A percentile compares a stretch with the other conserved stretches of the same genome.
Conservation (phyloP, 2,113 vertebrate species). For the Cnemophilus loriae region DNA sequence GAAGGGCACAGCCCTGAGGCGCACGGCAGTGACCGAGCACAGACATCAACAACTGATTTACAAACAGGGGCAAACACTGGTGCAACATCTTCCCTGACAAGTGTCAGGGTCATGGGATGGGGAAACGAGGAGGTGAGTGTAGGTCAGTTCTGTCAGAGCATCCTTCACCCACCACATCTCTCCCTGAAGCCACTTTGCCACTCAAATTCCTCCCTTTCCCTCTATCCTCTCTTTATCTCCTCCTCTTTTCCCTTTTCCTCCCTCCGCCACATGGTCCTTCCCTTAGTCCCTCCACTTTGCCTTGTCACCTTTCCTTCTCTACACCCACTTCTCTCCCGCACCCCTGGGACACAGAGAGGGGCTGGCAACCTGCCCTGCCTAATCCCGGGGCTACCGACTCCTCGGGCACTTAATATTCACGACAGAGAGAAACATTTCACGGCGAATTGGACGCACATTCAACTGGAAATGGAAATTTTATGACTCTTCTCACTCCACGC, state of each 20-base stretch:
- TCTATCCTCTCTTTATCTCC: not conserved
- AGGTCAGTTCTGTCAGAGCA: not conserved
- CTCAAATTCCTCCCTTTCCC: not conserved
- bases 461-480: constrained; percentile 83
- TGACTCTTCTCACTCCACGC: constrained; percentile 76
- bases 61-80: not conserved
- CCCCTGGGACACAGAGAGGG: not conserved
- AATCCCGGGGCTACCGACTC: constrained; percentile 53
- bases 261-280: accelerated
- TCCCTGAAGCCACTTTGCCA: not conserved
- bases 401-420: constrained; percentile 76
- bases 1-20: not conserved
- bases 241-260: not conserved
- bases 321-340: not conserved
- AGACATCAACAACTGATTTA: not conserved
- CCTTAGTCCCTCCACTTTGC: not conserved
- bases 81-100: not conserved
- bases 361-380: constrained; percentile 29
- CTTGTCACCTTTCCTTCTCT: not conserved
- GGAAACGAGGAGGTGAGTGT: not conserved
- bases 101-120: not conserved
- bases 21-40: accelerated
- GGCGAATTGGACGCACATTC: constrained; percentile 79
- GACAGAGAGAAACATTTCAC: constrained; percentile 81
- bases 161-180: not conserved